These are phyloP conservation scores for Myotis planiceps DNA, from an alignment of 2,797 vertebrate species.

Conservation along the genomic window DNA sequence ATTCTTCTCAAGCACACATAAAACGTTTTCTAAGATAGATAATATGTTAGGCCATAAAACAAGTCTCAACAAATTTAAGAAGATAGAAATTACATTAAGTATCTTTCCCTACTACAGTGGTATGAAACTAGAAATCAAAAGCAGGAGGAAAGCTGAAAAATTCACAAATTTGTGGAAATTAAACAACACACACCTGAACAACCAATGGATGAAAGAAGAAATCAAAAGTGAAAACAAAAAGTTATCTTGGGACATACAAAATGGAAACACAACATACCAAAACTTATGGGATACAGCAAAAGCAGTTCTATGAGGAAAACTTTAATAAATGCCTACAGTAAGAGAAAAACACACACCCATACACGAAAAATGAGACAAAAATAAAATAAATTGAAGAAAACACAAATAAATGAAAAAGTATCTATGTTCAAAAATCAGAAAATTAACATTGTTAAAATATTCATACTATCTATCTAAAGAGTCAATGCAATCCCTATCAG, in stretches of 20 bases:
- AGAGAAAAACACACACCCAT: not conserved
- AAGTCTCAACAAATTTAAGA: not conserved
- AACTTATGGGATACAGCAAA: not conserved
- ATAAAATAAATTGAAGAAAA: slow-evolving; percentile 9
- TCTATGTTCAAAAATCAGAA: not conserved
- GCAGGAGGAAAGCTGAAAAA: not conserved
- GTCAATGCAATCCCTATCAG: not conserved
- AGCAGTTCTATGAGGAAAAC: not conserved
- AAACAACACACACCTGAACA: not conserved
- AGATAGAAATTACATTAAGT: not conserved
- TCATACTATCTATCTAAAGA: not conserved
- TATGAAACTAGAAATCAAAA: not conserved
- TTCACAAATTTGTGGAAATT: not conserved
- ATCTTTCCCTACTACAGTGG: not conserved
- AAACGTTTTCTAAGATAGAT: not conserved
- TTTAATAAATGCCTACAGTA: not conserved
- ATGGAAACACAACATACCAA: not conserved
- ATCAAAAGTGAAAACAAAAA: not conserved
- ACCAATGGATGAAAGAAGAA: not conserved
- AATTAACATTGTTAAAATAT: not conserved
- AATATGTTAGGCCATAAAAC: not conserved
- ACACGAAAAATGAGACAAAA: not conserved
- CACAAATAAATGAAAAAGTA: not conserved
- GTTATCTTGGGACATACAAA: not conserved
- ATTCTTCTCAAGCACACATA: not conserved